Conservation (phyloP, 2,113 vertebrate species). For the Gambusia holbrooki region DNA sequence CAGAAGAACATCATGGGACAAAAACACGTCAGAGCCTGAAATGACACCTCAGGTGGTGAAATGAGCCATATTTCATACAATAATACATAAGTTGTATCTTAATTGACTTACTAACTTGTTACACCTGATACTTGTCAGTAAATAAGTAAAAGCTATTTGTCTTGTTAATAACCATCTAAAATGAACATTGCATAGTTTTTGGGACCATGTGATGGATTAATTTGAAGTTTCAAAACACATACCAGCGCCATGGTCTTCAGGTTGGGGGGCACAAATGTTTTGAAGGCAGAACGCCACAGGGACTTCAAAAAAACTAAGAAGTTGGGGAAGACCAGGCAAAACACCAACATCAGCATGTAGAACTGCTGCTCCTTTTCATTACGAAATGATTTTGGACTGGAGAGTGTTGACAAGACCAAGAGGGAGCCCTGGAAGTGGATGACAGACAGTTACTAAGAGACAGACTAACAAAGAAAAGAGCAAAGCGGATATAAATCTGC, state of each 20-base stretch:
- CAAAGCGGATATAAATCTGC: not conserved
- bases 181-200: not conserved
- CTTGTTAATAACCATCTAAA: not conserved
- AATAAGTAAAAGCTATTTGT: not conserved
- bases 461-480: not conserved
- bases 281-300: constrained; percentile 81
- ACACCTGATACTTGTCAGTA: not conserved
- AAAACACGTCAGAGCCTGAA: not conserved
- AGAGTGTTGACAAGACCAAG: constrained; percentile 71
- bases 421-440: constrained; percentile 72
- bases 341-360: constrained; percentile 79
- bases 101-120: not conserved
- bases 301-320: constrained; percentile 81
- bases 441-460: not conserved
- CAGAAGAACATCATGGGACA: not conserved
- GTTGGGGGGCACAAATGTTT: constrained; percentile 74
- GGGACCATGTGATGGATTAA: not conserved
- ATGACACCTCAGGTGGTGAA: not conserved
- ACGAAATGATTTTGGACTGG: constrained; percentile 64
- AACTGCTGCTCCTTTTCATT: constrained; percentile 67
- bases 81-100: not conserved
- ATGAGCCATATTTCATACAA: too few relatives aligned
- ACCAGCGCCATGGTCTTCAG: constrained; percentile 73
- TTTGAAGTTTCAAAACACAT: constrained; percentile 38
- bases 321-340: constrained; percentile 78